Percentiles rank a stretch among this genome's conserved stretches.
phyloP scores from a whole-genome alignment of 2,888 invertebrate genomes.

The Halocaridina rubra region DNA sequence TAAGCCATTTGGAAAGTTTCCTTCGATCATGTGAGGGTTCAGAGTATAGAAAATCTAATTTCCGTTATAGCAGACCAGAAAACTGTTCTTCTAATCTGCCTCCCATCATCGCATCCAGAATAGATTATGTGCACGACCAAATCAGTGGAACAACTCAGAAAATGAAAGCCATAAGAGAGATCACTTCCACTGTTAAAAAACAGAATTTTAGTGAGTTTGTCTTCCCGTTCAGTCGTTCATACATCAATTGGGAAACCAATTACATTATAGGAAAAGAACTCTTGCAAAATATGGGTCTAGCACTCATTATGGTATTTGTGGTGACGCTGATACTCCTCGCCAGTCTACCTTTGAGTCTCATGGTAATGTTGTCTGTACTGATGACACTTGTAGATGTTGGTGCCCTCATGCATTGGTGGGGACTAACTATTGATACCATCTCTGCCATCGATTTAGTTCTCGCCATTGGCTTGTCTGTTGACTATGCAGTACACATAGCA shows the following conservation, averaged over 20 bases:
- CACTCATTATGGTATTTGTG: slow-evolving; percentile 82
- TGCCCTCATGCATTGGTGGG: slow-evolving; percentile 74
- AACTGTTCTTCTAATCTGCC: slow-evolving; percentile 22
- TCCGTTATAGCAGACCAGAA: slow-evolving; percentile 29
- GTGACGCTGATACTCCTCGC: slow-evolving; percentile 82
- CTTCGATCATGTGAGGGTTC: slow-evolving; percentile 13
- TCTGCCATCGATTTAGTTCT: slow-evolving; percentile 84
- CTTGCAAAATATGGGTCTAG: slow-evolving; percentile 80
- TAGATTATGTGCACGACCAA: slow-evolving; percentile 7
- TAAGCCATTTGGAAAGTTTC: slow-evolving; percentile 21
- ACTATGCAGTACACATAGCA: slow-evolving; percentile 76
- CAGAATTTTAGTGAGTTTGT: slow-evolving; percentile 47
- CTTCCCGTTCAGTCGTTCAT: slow-evolving; percentile 51
- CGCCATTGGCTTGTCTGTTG: slow-evolving; percentile 85
- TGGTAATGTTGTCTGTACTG: slow-evolving; percentile 76
- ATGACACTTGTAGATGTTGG: slow-evolving; percentile 74
- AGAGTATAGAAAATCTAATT: not conserved
- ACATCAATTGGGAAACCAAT: slow-evolving; percentile 64
- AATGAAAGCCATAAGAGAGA: slow-evolving; percentile 79
- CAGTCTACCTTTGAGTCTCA: slow-evolving; percentile 80
- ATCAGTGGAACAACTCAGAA: slow-evolving; percentile 72
- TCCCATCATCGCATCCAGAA: slow-evolving; percentile 24
- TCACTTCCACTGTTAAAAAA: slow-evolving; percentile 65
- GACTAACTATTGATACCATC: slow-evolving; percentile 83
- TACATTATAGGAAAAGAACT: slow-evolving; percentile 80